phyloP scores from a whole-genome alignment of 92 coral and sea anemone genomes.

The Siderastrea siderea region DNA sequence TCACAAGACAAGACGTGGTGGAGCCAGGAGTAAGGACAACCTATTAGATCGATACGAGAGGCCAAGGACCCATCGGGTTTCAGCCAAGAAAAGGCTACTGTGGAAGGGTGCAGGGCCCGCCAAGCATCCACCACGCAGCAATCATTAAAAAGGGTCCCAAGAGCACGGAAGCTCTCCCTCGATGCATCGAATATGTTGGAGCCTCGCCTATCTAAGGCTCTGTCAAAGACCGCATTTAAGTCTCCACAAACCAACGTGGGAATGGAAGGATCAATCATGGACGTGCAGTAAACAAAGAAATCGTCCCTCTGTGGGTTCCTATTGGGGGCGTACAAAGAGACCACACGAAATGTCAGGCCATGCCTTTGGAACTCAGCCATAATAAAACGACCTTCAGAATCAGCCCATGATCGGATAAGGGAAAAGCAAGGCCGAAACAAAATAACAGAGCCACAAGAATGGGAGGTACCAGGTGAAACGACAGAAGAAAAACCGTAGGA shows the following conservation, averaged over 20 bases:
- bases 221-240: slow-evolving; percentile 3
- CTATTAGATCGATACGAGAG: slow-evolving; percentile 32
- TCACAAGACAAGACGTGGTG: not conserved
- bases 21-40: slow-evolving; percentile 8
- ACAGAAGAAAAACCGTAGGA: not conserved
- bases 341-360: not conserved
- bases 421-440: not conserved
- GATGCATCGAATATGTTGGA: not conserved
- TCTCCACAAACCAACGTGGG: slow-evolving; percentile 16
- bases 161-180: not conserved
- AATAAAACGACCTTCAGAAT: not conserved
- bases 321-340: slow-evolving; percentile 13
- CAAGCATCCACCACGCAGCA: not conserved
- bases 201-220: not conserved
- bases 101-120: not conserved
- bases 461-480: not conserved
- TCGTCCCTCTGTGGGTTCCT: not conserved
- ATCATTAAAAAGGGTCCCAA: not conserved
- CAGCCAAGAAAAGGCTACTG: not conserved
- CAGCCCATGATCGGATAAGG: not conserved
- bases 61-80: not conserved
- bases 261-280: not conserved
- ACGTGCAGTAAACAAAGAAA: not conserved
- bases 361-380: not conserved
- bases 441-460: not conserved